phyloP scores from a whole-genome alignment of 2,113 vertebrate species.

The Psilopsiagon aurifrons region DNA sequence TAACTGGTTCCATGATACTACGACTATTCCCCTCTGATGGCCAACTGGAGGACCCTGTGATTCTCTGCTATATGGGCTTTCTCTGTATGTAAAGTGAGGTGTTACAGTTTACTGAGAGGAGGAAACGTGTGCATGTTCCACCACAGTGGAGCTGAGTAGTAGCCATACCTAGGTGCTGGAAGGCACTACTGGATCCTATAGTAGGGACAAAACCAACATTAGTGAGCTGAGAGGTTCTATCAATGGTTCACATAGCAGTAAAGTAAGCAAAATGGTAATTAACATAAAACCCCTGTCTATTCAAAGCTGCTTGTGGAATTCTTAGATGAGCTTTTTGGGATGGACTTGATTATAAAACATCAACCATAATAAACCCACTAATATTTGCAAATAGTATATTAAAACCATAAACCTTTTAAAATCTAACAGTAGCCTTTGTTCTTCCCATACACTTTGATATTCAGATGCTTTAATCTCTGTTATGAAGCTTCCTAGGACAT shows the following conservation, averaged over 20 bases:
- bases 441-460: conserved; percentile 43
- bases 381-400: conserved; percentile 7
- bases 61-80: background rate
- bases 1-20: background rate
- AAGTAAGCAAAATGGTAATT: background rate
- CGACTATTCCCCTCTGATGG: background rate
- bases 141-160: background rate
- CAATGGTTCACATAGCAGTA: background rate
- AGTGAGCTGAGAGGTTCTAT: background rate
- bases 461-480: conserved; percentile 34
- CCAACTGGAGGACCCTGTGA: background rate
- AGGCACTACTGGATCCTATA: background rate
- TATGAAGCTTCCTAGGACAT: conserved; percentile 24
- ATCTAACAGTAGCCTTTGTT: conserved; percentile 24
- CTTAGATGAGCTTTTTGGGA: background rate
- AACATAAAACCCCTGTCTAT: background rate
- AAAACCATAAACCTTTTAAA: conserved; percentile 21
- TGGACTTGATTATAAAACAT: background rate
- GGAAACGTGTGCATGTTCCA: background rate
- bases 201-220: background rate
- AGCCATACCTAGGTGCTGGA: background rate
- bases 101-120: background rate
- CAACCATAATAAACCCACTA: background rate
- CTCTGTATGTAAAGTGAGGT: background rate
- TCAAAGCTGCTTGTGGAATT: background rate